phyloP scores from a whole-genome alignment of 2,113 vertebrate species.

The Eolophus roseicapilla region DNA sequence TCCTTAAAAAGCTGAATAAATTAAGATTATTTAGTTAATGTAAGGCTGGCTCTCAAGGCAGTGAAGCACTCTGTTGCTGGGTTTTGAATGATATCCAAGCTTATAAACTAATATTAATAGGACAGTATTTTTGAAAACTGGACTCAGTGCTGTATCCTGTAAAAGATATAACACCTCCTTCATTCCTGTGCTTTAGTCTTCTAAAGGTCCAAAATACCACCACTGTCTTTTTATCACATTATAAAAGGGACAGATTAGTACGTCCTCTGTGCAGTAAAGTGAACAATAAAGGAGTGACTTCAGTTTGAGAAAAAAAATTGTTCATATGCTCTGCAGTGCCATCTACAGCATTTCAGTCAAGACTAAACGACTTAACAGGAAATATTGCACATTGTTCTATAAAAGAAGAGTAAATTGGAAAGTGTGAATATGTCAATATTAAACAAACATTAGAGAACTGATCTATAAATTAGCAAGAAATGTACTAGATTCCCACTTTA shows the following conservation, averaged over 20 bases:
- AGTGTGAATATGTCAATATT: neutral
- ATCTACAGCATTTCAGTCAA: neutral
- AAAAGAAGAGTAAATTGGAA: neutral
- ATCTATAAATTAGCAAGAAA: neutral
- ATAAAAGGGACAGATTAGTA: neutral
- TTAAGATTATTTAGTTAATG: neutral
- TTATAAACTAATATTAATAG: neutral
- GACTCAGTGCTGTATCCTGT: neutral
- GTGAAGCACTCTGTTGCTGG: neutral
- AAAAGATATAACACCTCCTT: neutral
- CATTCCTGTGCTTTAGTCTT: neutral
- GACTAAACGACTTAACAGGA: neutral
- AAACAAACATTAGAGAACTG: neutral
- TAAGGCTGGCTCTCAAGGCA: neutral
- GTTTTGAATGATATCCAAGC: neutral
- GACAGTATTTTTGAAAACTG: neutral
- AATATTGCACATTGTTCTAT: neutral
- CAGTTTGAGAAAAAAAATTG: neutral
- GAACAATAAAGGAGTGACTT: neutral
- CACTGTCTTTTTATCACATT: neutral
- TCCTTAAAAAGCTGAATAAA: neutral
- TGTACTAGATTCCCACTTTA: neutral
- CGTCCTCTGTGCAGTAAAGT: rapidly evolving
- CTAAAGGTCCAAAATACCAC: neutral
- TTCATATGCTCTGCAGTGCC: constrained; percentile 9